Conservation (phyloP, 2,888 invertebrate species). For the Sphaerophoria rueppellii region DNA sequence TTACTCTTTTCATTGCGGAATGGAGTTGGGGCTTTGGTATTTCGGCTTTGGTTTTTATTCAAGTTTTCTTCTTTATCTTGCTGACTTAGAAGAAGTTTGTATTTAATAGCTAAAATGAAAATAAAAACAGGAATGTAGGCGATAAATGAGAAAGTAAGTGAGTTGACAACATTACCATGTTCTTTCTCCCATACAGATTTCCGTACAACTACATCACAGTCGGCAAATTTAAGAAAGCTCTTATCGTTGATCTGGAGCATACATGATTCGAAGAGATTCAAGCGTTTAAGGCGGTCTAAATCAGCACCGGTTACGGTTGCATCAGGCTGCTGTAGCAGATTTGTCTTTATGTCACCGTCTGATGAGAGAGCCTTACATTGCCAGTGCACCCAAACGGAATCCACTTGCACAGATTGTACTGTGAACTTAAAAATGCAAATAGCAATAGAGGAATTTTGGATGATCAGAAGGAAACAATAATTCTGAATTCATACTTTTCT, state of each 20-base stretch:
- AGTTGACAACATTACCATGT: slow-evolving; percentile 82
- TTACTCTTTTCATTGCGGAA: slow-evolving; percentile 60
- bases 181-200: slow-evolving; percentile 90
- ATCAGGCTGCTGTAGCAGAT: slow-evolving; percentile 86
- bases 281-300: slow-evolving; percentile 90
- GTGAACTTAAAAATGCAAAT: slow-evolving; percentile 84
- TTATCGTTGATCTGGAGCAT: slow-evolving; percentile 95
- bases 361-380: slow-evolving; percentile 89
- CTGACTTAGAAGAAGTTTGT: slow-evolving; percentile 75
- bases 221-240: slow-evolving; percentile 90
- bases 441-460: not conserved
- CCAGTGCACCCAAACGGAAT: slow-evolving; percentile 93
- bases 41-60: slow-evolving; percentile 59
- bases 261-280: slow-evolving; percentile 94
- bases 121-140: not conserved
- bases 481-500: slow-evolving; percentile 31
- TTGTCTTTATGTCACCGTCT: slow-evolving; percentile 82
- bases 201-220: slow-evolving; percentile 89
- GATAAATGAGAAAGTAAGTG: not conserved
- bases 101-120: slow-evolving; percentile 74
- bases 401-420: slow-evolving; percentile 91
- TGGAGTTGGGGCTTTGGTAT: slow-evolving; percentile 58
- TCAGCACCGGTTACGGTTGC: slow-evolving; percentile 88
- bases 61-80: slow-evolving; percentile 75
- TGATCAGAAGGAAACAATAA: not conserved